phyloP scores from a whole-genome alignment of 92 coral and sea anemone genomes.

The Desmophyllum pertusum region DNA sequence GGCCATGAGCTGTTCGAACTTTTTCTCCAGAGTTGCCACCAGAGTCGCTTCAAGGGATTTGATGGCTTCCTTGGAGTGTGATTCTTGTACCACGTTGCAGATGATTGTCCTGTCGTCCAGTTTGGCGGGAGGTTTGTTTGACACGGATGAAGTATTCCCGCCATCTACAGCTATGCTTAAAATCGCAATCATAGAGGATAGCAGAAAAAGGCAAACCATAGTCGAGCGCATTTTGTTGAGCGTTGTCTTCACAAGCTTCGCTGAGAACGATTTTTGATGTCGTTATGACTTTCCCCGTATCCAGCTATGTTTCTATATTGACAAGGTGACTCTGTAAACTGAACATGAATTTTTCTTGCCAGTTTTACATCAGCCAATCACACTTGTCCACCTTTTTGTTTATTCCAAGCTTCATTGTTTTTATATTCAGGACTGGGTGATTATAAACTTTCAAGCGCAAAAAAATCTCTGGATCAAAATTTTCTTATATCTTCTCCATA shows the following conservation, averaged over 20 bases:
- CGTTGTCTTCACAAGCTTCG: neutral
- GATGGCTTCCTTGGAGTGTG: neutral
- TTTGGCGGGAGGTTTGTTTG: too few species aligned
- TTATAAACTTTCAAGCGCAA: too few species aligned
- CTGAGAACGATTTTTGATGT: neutral
- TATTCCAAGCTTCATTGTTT: too few species aligned
- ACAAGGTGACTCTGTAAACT: neutral
- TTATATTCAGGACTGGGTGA: too few species aligned
- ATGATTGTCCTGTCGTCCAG: too few species aligned
- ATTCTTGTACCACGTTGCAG: too few species aligned
- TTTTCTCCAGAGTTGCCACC: neutral
- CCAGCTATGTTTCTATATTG: neutral
- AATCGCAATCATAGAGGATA: neutral
- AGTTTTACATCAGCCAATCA: too few species aligned
- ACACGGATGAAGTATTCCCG: too few species aligned
- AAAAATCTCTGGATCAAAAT: too few species aligned
- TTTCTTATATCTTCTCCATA: too few species aligned
- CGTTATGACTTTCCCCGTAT: neutral
- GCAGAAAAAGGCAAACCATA: neutral
- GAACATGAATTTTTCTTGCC: too few species aligned
- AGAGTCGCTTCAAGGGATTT: slow-evolving; percentile 1
- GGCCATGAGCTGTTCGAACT: neutral
- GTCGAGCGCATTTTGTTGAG: neutral
- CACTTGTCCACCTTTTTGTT: too few species aligned
- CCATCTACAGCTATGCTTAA: neutral